phyloP scores from a whole-genome alignment of 2,888 invertebrate genomes.

The Caenorhabditis becei region DNA sequence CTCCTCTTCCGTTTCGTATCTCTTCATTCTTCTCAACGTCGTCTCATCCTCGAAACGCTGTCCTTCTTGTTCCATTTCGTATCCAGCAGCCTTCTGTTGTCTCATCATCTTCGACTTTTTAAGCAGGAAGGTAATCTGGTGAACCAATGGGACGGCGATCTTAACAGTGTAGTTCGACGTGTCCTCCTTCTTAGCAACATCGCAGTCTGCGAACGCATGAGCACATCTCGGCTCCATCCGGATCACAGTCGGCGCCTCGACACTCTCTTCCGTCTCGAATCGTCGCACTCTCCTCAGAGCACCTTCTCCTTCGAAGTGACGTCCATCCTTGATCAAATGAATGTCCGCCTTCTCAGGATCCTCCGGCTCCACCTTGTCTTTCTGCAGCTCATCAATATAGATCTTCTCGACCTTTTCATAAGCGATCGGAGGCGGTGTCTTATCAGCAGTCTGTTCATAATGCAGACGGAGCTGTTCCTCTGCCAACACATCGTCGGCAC shows the following conservation, averaged over 20 bases:
- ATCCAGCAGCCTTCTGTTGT: constrained; percentile 59
- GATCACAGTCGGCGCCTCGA: constrained; percentile 66
- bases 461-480: constrained; percentile 64
- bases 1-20: constrained; percentile 60
- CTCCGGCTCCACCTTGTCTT: constrained; percentile 66
- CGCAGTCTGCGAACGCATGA: constrained; percentile 79
- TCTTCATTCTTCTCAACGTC: constrained; percentile 47
- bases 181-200: constrained; percentile 77
- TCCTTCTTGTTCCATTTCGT: constrained; percentile 64
- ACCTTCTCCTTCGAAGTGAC: constrained; percentile 74
- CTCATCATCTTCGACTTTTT: constrained; percentile 48
- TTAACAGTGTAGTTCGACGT: constrained; percentile 76
- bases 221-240: constrained; percentile 69
- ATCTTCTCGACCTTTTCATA: constrained; percentile 70
- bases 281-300: constrained; percentile 62
- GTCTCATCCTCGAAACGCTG: constrained; percentile 60
- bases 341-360: constrained; percentile 72
- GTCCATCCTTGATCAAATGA: constrained; percentile 75
- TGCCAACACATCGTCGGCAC: constrained; percentile 73
- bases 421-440: constrained; percentile 66
- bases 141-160: constrained; percentile 68
- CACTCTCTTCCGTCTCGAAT: constrained; percentile 75
- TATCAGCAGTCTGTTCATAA: constrained; percentile 72
- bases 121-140: constrained; percentile 61
- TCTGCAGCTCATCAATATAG: constrained; percentile 77